Evolutionary conservation across 92 coral and sea anemone species (phyloP), one percentile per base, ranked within the genome.

Genomic region (Phymanthus crucifer): DNA sequence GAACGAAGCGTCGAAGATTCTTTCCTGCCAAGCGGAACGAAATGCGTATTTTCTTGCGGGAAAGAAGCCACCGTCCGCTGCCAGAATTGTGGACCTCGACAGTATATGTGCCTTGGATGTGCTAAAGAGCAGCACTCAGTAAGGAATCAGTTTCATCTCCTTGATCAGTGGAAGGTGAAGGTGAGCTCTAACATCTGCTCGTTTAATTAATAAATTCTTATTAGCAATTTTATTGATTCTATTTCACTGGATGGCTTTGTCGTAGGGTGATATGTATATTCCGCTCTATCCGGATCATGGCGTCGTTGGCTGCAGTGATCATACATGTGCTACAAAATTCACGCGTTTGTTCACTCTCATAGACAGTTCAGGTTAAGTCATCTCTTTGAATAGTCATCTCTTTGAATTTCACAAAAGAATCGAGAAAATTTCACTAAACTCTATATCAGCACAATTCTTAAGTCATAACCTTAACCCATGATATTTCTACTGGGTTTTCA

Each of bases 51-150:
- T 56, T 19, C 27, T 56, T 56, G 66, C 66, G 29, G 27, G 66
- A 56, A 23, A 3, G 31, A 76, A 34, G 80, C 80, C 14, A 24
- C 80, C 16, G 52, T 76, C 50, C 54, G 80, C 27, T 76, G 80
- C 71, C 6, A 56, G 33, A 65, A 29, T n/a, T 76, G 80, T 76
- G 71, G 70, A 37, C 54, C 40, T 76, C 32, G 80, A 38, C 80
- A 76, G 80, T 76, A 33, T 34, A 32, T 76, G 46, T 76, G 80
- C 71, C 69, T 36, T 17, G 2, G 54, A 6, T 45, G 78, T 45
- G 64, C 78, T 5, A 76, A 35, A 27, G 71, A 56, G 46, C 27
- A 46, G 19, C 80, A 76, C 54, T 1, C 11, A 4, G 33, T n/a
- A 16, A 3, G 78, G 32, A 74, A 74, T 31, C 18, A 32, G 23